Conservation (phyloP, 2,888 invertebrate genomes). For the Epinotia bilunana region DNA sequence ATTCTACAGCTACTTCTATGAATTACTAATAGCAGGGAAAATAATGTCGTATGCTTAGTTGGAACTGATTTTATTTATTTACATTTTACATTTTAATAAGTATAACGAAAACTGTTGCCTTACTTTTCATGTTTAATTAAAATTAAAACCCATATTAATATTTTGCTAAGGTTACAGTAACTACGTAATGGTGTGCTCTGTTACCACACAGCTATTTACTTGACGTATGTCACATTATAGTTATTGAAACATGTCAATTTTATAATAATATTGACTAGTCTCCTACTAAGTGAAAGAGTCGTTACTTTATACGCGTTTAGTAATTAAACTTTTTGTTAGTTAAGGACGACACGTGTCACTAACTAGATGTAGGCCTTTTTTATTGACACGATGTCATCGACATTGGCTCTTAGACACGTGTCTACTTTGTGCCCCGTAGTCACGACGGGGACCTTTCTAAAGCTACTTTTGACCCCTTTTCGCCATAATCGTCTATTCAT, state of each 20-base stretch:
- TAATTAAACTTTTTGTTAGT: neutral
- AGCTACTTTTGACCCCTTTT: slow-evolving; percentile 61
- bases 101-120: neutral
- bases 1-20: slow-evolving; percentile 7
- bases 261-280: too few species aligned
- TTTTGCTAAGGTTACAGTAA: too few species aligned
- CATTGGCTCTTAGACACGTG: slow-evolving; percentile 32
- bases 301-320: neutral
- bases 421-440: slow-evolving; percentile 38
- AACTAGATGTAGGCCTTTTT: slow-evolving; percentile 26
- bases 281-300: neutral
- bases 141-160: neutral
- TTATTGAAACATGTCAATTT: too few species aligned
- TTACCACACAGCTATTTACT: too few species aligned
- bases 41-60: neutral
- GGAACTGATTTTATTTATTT: neutral
- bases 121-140: neutral
- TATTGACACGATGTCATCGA: slow-evolving; percentile 36
- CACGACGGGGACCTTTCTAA: slow-evolving; percentile 43
- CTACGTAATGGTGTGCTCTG: too few species aligned
- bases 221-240: too few species aligned
- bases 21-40: slow-evolving; percentile 14
- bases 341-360: neutral
- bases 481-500: slow-evolving; percentile 69
- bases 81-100: neutral